phyloP scores from a whole-genome alignment of 2,113 vertebrate species.

The Neotragus pygmaeus region DNA sequence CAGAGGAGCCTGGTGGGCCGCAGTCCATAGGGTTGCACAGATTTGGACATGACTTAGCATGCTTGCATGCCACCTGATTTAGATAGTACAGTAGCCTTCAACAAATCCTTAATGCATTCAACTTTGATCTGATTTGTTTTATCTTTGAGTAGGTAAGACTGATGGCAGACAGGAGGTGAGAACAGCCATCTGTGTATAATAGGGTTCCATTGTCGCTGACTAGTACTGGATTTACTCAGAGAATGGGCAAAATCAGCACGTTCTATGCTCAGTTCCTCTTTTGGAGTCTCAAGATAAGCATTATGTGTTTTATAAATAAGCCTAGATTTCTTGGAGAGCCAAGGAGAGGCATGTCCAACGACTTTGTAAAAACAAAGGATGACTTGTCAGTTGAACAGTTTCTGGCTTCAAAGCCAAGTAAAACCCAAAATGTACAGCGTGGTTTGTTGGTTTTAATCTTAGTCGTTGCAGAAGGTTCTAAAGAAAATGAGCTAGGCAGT shows the following conservation, averaged over 20 bases:
- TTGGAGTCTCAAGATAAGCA: slow-evolving; percentile 19
- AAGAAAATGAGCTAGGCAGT: background rate
- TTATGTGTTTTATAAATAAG: background rate
- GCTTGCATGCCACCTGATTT: background rate
- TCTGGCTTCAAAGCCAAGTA: background rate
- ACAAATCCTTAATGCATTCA: slow-evolving; percentile 30
- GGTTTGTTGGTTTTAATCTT: background rate
- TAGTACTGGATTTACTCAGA: background rate
- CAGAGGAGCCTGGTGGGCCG: background rate
- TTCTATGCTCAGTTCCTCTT: background rate
- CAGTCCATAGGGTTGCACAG: background rate
- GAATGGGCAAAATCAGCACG: slow-evolving; percentile 34
- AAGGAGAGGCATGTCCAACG: background rate
- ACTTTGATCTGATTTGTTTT: slow-evolving; percentile 30
- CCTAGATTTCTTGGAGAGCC: background rate
- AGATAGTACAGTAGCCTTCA: slow-evolving; percentile 6
- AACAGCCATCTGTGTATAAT: background rate
- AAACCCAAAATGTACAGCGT: background rate
- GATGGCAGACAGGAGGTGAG: slow-evolving; percentile 18
- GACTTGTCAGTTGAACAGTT: background rate
- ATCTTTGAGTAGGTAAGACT: slow-evolving; percentile 43
- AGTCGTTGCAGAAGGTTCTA: background rate
- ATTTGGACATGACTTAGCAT: background rate
- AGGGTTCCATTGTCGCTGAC: slow-evolving; percentile 49
- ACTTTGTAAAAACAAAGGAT: background rate